These are phyloP conservation scores for Alviniconcha marisindica DNA, from an alignment of 1,140 invertebrate genomes.

Conservation along the genomic window DNA sequence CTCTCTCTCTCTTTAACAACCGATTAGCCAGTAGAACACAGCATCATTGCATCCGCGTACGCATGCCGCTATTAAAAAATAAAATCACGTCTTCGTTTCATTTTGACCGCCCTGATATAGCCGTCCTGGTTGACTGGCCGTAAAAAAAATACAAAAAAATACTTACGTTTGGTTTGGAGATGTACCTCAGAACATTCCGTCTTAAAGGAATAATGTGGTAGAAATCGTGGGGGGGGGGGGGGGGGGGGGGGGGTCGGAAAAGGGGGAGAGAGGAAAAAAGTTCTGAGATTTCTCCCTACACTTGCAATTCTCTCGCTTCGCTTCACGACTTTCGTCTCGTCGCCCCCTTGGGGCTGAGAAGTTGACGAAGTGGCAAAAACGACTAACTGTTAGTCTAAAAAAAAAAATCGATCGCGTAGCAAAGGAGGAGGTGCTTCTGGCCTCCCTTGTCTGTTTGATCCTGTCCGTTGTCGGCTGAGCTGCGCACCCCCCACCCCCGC, in stretches of 20 bases:
- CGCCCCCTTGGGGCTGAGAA: neutral
- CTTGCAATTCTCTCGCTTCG: neutral
- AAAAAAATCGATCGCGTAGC: neutral
- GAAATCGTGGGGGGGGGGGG: too few relatives aligned
- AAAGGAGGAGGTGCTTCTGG: neutral
- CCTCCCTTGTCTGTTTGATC: slow-evolving; percentile 1
- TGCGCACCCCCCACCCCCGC: neutral
- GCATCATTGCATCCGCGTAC: neutral
- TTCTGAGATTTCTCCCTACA: neutral
- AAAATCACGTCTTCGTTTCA: too few relatives aligned
- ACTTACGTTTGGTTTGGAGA: neutral
- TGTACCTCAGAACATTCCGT: neutral
- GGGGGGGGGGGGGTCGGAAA: neutral
- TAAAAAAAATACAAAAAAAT: neutral
- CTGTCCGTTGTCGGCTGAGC: neutral
- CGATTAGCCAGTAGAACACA: neutral
- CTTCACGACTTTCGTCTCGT: neutral
- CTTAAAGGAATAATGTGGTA: neutral
- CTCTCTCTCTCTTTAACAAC: neutral
- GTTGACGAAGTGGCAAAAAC: slow-evolving; percentile 26
- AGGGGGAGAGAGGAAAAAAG: neutral
- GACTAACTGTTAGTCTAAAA: slow-evolving; percentile 28
- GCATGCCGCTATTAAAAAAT: neutral
- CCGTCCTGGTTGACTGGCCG: neutral
- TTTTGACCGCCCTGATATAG: neutral